Conservation (phyloP, 2,113 vertebrate genomes). For the Centropristis striata region DNA sequence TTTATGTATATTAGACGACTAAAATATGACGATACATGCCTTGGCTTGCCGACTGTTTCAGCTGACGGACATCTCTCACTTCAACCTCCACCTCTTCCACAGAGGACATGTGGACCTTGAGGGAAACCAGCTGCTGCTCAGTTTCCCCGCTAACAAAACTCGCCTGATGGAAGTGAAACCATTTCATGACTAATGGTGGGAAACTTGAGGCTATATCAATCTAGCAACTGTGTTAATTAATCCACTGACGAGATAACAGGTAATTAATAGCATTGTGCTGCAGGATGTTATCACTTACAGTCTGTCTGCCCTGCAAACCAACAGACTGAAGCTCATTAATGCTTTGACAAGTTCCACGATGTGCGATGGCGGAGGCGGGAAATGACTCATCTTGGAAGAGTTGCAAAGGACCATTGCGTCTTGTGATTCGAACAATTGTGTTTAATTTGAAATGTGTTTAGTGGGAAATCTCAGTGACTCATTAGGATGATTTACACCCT, state of each 20-base stretch:
- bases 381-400: constrained; percentile 36
- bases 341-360: constrained; percentile 50
- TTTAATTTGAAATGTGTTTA: constrained; percentile 52
- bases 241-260: constrained; percentile 73
- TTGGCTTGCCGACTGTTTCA: constrained; percentile 19
- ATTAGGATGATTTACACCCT: constrained; percentile 25
- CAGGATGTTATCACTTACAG: constrained; percentile 72
- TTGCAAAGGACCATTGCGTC: constrained; percentile 23
- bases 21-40: neutral
- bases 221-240: constrained; percentile 71
- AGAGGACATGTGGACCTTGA: constrained; percentile 40
- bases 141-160: constrained; percentile 32
- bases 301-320: constrained; percentile 52
- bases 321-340: constrained; percentile 60
- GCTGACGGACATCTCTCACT: constrained; percentile 24
- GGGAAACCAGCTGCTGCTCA: constrained; percentile 52
- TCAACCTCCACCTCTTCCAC: constrained; percentile 34
- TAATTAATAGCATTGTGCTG: constrained; percentile 80
- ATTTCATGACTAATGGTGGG: constrained; percentile 62
- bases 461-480: constrained; percentile 20
- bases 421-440: constrained; percentile 24
- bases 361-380: constrained; percentile 37
- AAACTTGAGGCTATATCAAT: constrained; percentile 71
- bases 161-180: constrained; percentile 26
- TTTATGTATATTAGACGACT: constrained; percentile 32